These are phyloP conservation scores for Trilocha varians DNA, from an alignment of 2,888 invertebrate species.

Conservation along the genomic window DNA sequence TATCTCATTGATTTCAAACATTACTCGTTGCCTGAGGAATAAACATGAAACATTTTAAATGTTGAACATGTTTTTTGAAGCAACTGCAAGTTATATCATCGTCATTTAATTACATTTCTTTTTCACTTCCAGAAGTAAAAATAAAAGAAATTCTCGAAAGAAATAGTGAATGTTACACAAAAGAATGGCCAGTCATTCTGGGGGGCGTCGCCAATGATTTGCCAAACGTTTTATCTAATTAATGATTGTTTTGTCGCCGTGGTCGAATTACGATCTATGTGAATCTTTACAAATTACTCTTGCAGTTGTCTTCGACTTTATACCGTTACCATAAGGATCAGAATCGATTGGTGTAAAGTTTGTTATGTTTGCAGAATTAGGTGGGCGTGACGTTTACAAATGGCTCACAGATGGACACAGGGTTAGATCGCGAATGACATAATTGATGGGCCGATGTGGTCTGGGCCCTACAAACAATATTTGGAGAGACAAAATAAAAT, in stretches of 20 bases:
- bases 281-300: slow-evolving; percentile 20
- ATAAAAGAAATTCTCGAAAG: slow-evolving; percentile 8
- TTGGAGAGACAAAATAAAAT: slow-evolving; percentile 26
- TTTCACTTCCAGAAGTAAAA: too few relatives aligned
- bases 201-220: slow-evolving; percentile 43
- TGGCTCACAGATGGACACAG: slow-evolving; percentile 55
- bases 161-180: slow-evolving; percentile 23
- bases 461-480: slow-evolving; percentile 28
- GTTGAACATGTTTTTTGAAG: too few relatives aligned
- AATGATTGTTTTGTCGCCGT: slow-evolving; percentile 55
- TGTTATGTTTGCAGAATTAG: slow-evolving; percentile 20
- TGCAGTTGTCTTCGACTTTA: slow-evolving; percentile 16
- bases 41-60: too few relatives aligned
- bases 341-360: slow-evolving; percentile 14
- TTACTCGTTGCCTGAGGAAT: too few relatives aligned
- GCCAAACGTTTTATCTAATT: slow-evolving; percentile 50
- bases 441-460: slow-evolving; percentile 52
- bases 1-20: too few relatives aligned
- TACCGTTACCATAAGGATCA: slow-evolving; percentile 13
- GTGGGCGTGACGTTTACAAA: slow-evolving; percentile 52
- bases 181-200: slow-evolving; percentile 39
- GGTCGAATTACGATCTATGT: slow-evolving; percentile 37
- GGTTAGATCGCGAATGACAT: slow-evolving; percentile 58
- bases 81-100: too few relatives aligned
- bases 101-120: too few relatives aligned